A percentile compares a stretch with the other conserved stretches of the same genome.
Conservation (phyloP, 2,113 vertebrate genomes). For the Ictalurus punctatus region DNA sequence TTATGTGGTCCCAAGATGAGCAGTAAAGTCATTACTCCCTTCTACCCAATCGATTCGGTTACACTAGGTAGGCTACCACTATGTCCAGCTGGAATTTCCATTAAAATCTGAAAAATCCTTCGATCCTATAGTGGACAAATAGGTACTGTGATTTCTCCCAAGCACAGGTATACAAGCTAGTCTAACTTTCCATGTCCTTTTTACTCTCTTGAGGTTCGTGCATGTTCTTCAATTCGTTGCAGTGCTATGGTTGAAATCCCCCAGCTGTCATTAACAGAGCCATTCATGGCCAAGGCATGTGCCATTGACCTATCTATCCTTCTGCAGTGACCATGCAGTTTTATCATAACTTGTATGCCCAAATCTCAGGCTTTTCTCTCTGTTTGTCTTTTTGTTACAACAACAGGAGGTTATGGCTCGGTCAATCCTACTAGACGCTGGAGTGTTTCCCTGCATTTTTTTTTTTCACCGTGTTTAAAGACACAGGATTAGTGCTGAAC, state of each 20-base stretch:
- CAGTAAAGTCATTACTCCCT: not conserved
- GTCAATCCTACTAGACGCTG: slow-evolving; percentile 63
- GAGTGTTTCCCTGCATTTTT: slow-evolving; percentile 51
- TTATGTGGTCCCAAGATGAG: not conserved
- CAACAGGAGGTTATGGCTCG: slow-evolving; percentile 58
- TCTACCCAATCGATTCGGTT: not conserved
- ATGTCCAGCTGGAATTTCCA: not conserved
- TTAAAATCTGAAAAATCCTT: not conserved
- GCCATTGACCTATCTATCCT: slow-evolving; percentile 47
- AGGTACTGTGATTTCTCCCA: no score
- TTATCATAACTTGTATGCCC: slow-evolving; percentile 63
- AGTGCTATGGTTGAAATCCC: slow-evolving; percentile 36
- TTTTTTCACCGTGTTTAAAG: slow-evolving; percentile 36
- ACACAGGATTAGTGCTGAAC: slow-evolving; percentile 48
- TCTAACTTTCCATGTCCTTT: not conserved
- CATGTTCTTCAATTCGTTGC: not conserved
- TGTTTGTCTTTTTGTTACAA: slow-evolving; percentile 46
- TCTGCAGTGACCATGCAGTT: slow-evolving; percentile 55
- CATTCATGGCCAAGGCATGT: slow-evolving; percentile 58
- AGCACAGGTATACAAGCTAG: not conserved
- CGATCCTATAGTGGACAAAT: not conserved
- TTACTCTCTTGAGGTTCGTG: not conserved
- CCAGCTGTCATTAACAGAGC: slow-evolving; percentile 63
- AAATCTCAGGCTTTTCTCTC: slow-evolving; percentile 58
- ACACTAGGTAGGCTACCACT: not conserved